Percentiles rank a stretch among this genome's conserved stretches.
Conservation (phyloP, 2,888 invertebrate genomes). For the Sesamia inferens region DNA sequence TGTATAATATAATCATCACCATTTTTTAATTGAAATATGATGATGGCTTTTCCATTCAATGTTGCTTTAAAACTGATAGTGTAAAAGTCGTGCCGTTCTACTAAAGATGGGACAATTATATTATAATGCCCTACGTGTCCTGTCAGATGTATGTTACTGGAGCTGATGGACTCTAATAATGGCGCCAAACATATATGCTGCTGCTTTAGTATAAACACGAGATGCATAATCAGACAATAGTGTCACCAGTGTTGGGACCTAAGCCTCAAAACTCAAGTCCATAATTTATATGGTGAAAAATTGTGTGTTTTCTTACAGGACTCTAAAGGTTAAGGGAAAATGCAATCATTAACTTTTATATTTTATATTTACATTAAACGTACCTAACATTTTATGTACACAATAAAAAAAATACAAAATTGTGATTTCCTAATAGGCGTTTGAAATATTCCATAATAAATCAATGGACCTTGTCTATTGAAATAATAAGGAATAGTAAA, state of each 20-base stretch:
- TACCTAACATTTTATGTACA: slow-evolving; percentile 58
- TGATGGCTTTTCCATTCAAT: not conserved
- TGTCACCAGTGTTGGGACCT: not conserved
- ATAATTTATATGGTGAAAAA: not conserved
- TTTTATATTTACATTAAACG: slow-evolving; percentile 54
- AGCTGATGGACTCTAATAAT: too few species aligned
- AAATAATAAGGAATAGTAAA: slow-evolving; percentile 46
- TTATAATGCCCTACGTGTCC: too few species aligned
- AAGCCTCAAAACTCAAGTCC: too few species aligned
- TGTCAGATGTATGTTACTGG: too few species aligned
- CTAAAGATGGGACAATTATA: too few species aligned
- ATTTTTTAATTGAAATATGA: too few species aligned
- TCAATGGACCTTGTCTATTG: slow-evolving; percentile 36
- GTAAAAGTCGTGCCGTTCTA: too few species aligned
- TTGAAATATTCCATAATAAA: slow-evolving; percentile 46
- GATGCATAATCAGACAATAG: not conserved
- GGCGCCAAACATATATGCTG: too few species aligned
- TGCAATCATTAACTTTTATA: slow-evolving; percentile 13
- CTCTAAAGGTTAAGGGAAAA: slow-evolving; percentile 16
- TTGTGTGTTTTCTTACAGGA: not conserved
- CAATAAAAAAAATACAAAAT: slow-evolving; percentile 51
- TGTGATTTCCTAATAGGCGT: slow-evolving; percentile 54
- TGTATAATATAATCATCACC: too few species aligned
- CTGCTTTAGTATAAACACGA: too few species aligned
- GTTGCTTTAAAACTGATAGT: not conserved